A percentile compares a stretch with the other conserved stretches of the same genome.
Evolutionary conservation across 2,113 vertebrate species (phyloP).

Genomic region (Anguilla rostrata): DNA sequence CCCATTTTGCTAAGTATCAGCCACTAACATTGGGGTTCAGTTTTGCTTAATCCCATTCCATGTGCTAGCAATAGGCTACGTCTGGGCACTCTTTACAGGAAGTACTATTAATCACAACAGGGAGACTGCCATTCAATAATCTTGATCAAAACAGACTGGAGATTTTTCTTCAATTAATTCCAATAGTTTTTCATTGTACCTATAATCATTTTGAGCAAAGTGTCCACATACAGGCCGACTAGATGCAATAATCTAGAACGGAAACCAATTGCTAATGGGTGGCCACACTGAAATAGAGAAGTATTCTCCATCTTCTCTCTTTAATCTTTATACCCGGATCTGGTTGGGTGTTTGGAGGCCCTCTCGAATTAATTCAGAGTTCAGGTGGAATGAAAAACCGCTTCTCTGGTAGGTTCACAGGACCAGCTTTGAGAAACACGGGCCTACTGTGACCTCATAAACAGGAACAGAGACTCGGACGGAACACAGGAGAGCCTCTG

Average conservation of each 20-base stretch:
- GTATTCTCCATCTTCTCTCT: not conserved
- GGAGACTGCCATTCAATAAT: not conserved
- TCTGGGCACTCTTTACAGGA: not conserved
- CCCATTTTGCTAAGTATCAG: not conserved
- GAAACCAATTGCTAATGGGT: not conserved
- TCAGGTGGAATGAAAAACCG: too few relatives aligned
- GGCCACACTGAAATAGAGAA: not conserved
- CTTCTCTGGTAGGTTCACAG: not conserved
- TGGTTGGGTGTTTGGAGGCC: not conserved
- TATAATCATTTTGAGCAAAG: not conserved
- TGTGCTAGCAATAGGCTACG: not conserved
- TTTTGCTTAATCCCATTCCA: not conserved
- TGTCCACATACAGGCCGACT: not conserved
- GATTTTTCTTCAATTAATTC: not conserved
- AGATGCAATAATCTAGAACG: not conserved
- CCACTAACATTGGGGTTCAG: not conserved
- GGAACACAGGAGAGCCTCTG: not conserved
- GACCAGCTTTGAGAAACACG: not conserved
- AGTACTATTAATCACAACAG: not conserved
- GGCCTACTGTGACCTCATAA: not conserved
- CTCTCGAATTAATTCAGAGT: not conserved
- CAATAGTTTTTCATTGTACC: not conserved
- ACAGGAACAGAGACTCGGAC: not conserved
- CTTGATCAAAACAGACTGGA: not conserved
- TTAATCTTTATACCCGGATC: not conserved